These are phyloP conservation scores for Tiliqua scincoides DNA, from an alignment of 2,113 vertebrate genomes.

Conservation along the genomic window DNA sequence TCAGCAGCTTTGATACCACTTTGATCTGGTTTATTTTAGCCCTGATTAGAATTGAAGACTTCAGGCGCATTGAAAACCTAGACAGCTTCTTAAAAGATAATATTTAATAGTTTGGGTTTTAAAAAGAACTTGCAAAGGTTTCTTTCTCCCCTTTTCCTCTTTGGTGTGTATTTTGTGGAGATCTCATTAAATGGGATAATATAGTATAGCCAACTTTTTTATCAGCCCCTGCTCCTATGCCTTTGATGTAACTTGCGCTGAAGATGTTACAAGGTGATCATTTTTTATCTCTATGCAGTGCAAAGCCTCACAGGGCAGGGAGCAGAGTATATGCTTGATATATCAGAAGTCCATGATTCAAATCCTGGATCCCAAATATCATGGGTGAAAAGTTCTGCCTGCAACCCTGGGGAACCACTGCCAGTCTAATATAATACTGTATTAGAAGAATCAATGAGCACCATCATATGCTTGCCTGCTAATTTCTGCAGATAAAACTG, in stretches of 20 bases:
- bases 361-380: not conserved
- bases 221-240: not conserved
- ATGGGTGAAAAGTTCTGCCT: not conserved
- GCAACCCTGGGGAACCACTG: not conserved
- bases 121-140: not conserved
- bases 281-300: not conserved
- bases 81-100: conserved; percentile 30
- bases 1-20: conserved; percentile 38
- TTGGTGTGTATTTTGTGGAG: not conserved
- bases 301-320: not conserved
- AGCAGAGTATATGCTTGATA: not conserved
- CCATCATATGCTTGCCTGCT: not conserved
- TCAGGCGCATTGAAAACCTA: conserved; percentile 21
- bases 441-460: not conserved
- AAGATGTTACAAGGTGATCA: not conserved
- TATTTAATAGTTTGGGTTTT: not conserved
- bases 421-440: not conserved
- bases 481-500: not conserved
- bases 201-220: not conserved
- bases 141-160: not conserved
- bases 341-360: not conserved
- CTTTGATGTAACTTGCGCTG: not conserved
- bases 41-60: conserved; percentile 20
- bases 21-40: conserved; percentile 36
- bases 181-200: not conserved